These are phyloP conservation scores for Drosophila buzzatii DNA, from an alignment of 2,888 invertebrate genomes.

Conservation along the genomic window DNA sequence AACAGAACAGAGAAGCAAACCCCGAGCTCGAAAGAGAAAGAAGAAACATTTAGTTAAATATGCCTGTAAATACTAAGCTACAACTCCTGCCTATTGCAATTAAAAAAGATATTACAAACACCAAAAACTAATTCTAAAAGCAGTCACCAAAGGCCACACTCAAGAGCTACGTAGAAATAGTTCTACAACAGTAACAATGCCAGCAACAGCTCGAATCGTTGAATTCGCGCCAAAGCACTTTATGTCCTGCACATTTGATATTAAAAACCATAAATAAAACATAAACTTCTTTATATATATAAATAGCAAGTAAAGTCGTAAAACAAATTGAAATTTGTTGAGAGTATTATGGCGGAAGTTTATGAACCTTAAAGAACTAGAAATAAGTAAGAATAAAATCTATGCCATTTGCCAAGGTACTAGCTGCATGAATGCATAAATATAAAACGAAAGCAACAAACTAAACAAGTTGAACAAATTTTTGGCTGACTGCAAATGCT, in stretches of 20 bases:
- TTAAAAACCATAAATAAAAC: constrained; percentile 9
- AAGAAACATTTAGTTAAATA: neutral
- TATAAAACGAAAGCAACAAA: constrained; percentile 16
- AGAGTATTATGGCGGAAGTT: neutral
- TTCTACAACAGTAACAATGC: neutral
- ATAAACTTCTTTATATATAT: constrained; percentile 12
- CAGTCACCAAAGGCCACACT: neutral
- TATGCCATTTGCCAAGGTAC: constrained; percentile 6
- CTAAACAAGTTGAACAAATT: constrained; percentile 42
- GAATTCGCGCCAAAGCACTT: neutral
- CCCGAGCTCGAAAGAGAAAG: neutral
- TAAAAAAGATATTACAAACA: no score
- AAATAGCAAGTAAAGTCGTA: neutral
- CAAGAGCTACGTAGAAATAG: neutral
- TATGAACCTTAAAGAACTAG: constrained; percentile 8
- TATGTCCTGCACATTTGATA: neutral
- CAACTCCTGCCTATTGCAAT: neutral
- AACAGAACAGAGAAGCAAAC: no score
- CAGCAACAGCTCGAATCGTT: neutral
- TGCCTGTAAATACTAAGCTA: no score
- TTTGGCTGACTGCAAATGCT: constrained; percentile 8
- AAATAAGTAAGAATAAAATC: constrained; percentile 13
- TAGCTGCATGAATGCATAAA: constrained; percentile 14
- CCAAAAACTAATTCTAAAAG: neutral
- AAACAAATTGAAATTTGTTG: constrained; percentile 7